These are phyloP conservation scores for Leucopsar rothschildi DNA, from an alignment of 2,113 vertebrate genomes.

Conservation along the genomic window DNA sequence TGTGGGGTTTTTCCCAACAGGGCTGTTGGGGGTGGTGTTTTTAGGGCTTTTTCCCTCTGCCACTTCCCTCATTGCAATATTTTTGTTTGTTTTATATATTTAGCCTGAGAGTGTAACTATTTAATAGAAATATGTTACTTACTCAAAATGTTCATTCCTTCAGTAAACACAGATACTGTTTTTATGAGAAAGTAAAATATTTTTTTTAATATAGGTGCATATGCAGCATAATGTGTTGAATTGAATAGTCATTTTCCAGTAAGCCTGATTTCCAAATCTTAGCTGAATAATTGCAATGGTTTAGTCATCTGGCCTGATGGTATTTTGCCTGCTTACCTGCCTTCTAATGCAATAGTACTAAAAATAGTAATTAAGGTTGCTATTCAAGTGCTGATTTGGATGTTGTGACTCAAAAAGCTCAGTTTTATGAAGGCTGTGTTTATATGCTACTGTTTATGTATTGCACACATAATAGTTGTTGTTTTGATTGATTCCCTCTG, in stretches of 20 bases:
- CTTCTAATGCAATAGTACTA: not conserved
- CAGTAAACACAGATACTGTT: not conserved
- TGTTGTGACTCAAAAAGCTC: not conserved
- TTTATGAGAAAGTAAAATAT: not conserved
- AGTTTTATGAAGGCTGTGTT: not conserved
- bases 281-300: not conserved
- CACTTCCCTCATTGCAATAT: not conserved
- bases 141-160: not conserved
- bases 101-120: not conserved
- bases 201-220: not conserved
- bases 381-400: not conserved
- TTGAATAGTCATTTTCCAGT: not conserved
- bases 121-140: not conserved
- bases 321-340: not conserved
- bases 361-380: not conserved
- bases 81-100: not conserved
- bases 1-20: not conserved
- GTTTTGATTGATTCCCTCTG: not conserved
- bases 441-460: not conserved
- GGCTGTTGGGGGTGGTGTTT: not conserved
- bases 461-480: not conserved
- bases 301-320: not conserved
- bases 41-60: not conserved
- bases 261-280: not conserved
- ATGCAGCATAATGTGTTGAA: not conserved